Evolutionary conservation across 2,113 vertebrate species (phyloP), one percentile per base, ranked within the genome.

Genomic region (Callopanchax toddi): DNA sequence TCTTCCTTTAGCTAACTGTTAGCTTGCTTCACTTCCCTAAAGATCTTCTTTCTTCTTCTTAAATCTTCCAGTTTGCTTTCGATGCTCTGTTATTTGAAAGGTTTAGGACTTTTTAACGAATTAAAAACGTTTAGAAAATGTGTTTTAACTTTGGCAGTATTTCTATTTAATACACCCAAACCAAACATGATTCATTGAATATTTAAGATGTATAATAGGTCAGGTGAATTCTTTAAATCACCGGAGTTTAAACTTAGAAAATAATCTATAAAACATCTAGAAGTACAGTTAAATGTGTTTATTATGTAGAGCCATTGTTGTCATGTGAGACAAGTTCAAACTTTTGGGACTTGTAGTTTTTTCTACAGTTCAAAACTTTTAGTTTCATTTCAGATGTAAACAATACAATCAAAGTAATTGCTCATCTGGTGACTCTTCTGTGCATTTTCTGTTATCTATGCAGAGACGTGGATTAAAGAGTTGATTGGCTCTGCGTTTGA

Each of bases 11-110:
- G 78, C 74, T 87, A 86, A 39, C 48, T 40, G 34, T 43, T 71
- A 61, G 71, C 70, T 71, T 44, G 57, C 64, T 39, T 55, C 60
- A 82, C 73, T 86, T 84, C 69, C 72, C 1, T 7, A 54, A 29
- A 58, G 18, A 18, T 53, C 5, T 44, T 43, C 22, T 34, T 2
- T 11, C 23, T 54, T 0, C 42, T n/a, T 25, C 20, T 40, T 36
- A 9, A 44, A 16, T 13, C n/a, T 44, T 17, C 40, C 1, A n/a
- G 3, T 18, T 52, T 4, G 16, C 21, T 17, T 16, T 52, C 0
- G 5, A 6, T 5, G 0, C 40, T 53, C 0, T 0, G 0, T 6
- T 15, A 15, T 15, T 42, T 9, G 5, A 18, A 25, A 12, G 2
- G 5, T 48, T 29, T n/a, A 15, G 11, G n/a, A 20, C 8, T 20